Evolutionary conservation across 2,113 vertebrate species (phyloP).

Genomic region (Mungos mungo): DNA sequence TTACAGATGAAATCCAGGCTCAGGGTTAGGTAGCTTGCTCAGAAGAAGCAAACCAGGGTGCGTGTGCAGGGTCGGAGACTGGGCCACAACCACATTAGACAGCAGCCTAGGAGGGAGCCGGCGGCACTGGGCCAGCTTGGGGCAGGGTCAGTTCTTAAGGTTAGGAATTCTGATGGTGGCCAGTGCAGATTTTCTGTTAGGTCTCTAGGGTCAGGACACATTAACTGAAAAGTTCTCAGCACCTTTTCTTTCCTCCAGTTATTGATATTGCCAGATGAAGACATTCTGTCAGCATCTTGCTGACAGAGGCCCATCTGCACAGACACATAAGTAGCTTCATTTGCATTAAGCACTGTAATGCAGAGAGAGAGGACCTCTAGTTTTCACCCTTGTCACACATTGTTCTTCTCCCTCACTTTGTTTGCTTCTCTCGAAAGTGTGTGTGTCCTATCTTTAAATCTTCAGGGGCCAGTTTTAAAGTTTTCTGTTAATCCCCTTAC

Average conservation of each 20-base stretch:
- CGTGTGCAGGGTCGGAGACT: background rate
- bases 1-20: background rate
- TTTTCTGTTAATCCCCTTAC: constrained; percentile 44
- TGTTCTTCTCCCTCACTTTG: background rate
- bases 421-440: background rate
- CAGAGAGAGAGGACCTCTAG: background rate
- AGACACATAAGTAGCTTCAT: background rate
- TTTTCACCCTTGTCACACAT: background rate
- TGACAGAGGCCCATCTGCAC: background rate
- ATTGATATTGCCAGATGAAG: background rate
- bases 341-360: background rate
- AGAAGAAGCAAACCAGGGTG: background rate
- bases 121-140: background rate
- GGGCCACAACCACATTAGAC: background rate
- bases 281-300: background rate
- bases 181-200: background rate
- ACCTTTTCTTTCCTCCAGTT: background rate
- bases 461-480: background rate
- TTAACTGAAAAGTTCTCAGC: background rate
- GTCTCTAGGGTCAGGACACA: background rate
- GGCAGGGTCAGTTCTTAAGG: background rate
- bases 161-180: background rate
- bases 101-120: background rate
- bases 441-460: background rate
- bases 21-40: background rate